Base-by-base conservation (phyloP, 37 sponge, comb jelly and placozoan species). In the Aplysina aerophoba region DNA sequence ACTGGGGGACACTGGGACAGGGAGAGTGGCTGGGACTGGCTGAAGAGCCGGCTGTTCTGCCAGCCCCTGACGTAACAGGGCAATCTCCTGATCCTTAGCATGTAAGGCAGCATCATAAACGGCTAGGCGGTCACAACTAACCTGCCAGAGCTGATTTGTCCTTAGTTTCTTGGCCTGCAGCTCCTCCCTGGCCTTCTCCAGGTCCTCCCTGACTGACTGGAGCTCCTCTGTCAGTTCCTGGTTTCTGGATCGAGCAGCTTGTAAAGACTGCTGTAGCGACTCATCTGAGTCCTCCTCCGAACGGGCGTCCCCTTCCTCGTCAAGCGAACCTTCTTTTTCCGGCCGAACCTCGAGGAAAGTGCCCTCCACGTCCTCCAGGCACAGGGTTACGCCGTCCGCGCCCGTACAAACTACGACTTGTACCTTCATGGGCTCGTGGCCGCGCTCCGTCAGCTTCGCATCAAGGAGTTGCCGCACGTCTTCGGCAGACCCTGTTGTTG, bases 381-480 rank as follows among this genome's bases (percentile, higher is more conserved):
- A 8, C 31, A 81, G 60, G 62, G 35, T 30, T 20, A 58, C 62
- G 15, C 81, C 63, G 12, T 73, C 39, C 38, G 17, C 54, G 25
- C 20, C 21, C 15, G 13, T 79, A 44, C 4, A 6, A 21, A 82
- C 83, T n/a, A 36, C 34, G 5, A 82, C 83, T 53, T 82, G 66
- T 14, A 82, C 83, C 11, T 82, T 82, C 83, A 20, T 30, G 15
- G 66, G 66, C n/a, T 82, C 66, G 22, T 34, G 41, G 14, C 64
- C 44, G 14, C 27, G 5, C 38, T 60, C 64, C 39, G 41, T 27
- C 35, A 82, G 12, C 39, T n/a, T 62, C 8, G 55, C 83, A 30
- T 84, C 84, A 4, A 84, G 5, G 15, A 84, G n/a, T 34, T 71
- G 84, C 53, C 84, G 72, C 15, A 69, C 58, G 13, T 84, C 84